phyloP scores from a whole-genome alignment of 2,797 vertebrate species.

The Taenioides sp. region DNA sequence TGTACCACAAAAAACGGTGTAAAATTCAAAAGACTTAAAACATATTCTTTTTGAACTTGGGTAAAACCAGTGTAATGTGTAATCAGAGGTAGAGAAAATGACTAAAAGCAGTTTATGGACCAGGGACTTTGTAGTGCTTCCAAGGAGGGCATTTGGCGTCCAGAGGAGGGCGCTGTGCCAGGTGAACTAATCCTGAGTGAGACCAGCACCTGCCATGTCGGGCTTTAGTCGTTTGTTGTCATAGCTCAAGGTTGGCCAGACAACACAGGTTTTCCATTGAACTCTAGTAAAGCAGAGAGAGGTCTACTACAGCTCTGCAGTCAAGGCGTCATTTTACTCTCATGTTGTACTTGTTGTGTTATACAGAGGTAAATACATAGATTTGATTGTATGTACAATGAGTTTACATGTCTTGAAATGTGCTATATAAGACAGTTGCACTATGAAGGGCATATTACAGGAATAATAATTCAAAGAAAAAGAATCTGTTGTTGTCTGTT shows the following conservation, averaged over 20 bases:
- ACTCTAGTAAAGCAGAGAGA: conserved; percentile 7
- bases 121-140: conserved; percentile 7
- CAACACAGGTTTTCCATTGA: conserved; percentile 5
- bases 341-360: no score
- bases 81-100: not conserved
- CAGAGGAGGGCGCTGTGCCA: conserved; percentile 5
- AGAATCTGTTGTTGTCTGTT: not conserved
- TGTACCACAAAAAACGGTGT: no score
- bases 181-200: conserved; percentile 15
- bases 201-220: conserved; percentile 14
- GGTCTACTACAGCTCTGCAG: not conserved
- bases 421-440: not conserved
- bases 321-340: not conserved
- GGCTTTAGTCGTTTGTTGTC: conserved; percentile 21
- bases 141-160: conserved; percentile 18
- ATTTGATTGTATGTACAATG: not conserved
- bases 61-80: not conserved
- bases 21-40: no score
- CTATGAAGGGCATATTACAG: not conserved
- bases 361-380: no score
- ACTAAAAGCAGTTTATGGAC: not conserved
- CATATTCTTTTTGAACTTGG: not conserved
- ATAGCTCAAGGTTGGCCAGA: conserved; percentile 19
- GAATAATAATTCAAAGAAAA: not conserved
- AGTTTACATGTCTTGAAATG: not conserved